phyloP scores from a whole-genome alignment of 2,113 vertebrate genomes.

The Chamaetylas fuelleborni region DNA sequence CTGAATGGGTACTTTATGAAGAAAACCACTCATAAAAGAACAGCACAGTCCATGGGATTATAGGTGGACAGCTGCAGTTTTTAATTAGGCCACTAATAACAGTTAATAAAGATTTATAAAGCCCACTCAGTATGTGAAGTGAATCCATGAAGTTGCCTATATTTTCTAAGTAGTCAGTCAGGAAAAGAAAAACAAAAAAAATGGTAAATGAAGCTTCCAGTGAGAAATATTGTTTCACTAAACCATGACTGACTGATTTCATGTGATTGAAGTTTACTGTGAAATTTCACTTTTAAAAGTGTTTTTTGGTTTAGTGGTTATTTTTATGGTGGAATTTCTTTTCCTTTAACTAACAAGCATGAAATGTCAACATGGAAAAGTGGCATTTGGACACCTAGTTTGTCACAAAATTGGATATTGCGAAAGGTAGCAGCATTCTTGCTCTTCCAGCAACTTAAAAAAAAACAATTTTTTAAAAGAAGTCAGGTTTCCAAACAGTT shows the following conservation, averaged over 20 bases:
- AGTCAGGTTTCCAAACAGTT: background rate
- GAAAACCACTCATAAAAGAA: background rate
- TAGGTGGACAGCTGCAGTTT: background rate
- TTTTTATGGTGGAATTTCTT: background rate
- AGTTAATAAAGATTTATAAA: background rate
- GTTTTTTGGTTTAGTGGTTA: background rate
- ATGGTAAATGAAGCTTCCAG: background rate
- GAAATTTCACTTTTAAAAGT: background rate
- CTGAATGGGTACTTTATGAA: background rate
- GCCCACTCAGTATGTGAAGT: background rate
- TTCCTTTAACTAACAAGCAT: background rate
- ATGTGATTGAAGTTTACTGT: background rate
- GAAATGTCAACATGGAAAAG: background rate
- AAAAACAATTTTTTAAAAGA: background rate
- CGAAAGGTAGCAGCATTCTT: background rate
- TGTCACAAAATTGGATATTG: background rate
- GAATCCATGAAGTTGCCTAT: background rate
- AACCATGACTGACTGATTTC: background rate
- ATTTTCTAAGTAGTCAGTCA: background rate
- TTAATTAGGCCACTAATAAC: background rate
- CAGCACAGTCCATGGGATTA: background rate
- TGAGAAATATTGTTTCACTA: background rate
- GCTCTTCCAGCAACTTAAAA: background rate
- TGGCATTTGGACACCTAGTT: background rate
- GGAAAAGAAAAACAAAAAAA: fast-evolving